Evolutionary conservation across 2,888 invertebrate species (phyloP).

Genomic region (Xanthorhoe designata): DNA sequence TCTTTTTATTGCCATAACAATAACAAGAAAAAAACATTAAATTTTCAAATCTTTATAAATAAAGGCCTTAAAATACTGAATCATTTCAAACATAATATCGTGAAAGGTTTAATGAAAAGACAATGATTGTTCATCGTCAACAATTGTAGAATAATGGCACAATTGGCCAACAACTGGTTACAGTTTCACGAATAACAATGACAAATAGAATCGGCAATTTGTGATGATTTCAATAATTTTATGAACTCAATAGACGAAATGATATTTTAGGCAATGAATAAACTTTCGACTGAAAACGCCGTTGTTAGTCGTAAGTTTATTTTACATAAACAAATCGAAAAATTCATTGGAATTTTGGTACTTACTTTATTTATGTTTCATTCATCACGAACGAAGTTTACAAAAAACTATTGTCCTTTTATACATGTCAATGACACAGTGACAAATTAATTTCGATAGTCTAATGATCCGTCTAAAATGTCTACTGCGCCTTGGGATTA

Average conservation of each 20-base stretch:
- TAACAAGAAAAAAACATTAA: too few species aligned
- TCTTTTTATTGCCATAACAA: too few species aligned
- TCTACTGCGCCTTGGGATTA: too few species aligned
- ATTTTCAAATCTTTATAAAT: too few species aligned
- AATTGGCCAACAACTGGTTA: background rate
- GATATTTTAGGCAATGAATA: slow-evolving; percentile 2
- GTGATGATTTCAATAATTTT: background rate
- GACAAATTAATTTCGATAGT: background rate
- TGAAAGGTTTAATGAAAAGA: slow-evolving; percentile 36
- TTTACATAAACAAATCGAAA: background rate
- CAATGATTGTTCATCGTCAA: slow-evolving; percentile 29
- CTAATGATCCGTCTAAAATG: too few species aligned
- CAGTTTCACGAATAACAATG: background rate
- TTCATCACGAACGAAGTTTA: background rate
- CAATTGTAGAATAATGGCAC: slow-evolving; percentile 1
- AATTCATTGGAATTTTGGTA: background rate
- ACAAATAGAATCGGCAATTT: background rate
- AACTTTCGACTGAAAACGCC: background rate
- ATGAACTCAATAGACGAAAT: background rate
- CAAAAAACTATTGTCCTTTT: background rate
- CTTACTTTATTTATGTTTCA: background rate
- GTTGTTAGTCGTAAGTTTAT: background rate
- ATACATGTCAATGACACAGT: background rate
- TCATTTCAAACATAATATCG: slow-evolving; percentile 18
- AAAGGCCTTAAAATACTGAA: slow-evolving; percentile 31